phyloP scores from a whole-genome alignment of 2,113 vertebrate species.

The Megaptera novaeangliae region DNA sequence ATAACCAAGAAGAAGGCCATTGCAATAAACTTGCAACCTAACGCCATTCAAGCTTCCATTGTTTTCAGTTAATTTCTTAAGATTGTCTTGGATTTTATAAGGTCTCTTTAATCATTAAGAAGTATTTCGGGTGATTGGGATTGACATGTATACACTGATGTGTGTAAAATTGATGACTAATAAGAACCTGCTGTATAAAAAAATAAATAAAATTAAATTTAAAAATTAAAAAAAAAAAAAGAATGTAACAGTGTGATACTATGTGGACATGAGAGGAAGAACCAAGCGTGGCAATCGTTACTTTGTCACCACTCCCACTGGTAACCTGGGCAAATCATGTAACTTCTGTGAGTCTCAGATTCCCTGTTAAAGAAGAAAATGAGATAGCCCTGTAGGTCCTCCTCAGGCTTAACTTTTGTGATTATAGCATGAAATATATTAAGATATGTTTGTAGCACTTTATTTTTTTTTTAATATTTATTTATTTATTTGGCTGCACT shows the following conservation, averaged over 20 bases:
- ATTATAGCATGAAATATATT: neutral
- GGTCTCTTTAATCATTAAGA: too few species aligned
- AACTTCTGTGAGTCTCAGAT: neutral
- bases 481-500: too few species aligned
- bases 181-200: too few species aligned
- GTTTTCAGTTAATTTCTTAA: neutral
- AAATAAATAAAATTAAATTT: too few species aligned
- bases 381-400: neutral
- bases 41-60: neutral
- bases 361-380: neutral
- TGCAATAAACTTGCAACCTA: neutral
- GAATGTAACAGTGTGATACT: neutral
- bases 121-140: too few species aligned
- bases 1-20: neutral
- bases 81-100: neutral
- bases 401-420: neutral
- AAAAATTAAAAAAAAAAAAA: too few species aligned
- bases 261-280: fast-evolving
- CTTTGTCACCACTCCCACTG: fast-evolving
- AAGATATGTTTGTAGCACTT: neutral
- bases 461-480: too few species aligned
- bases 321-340: neutral
- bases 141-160: too few species aligned
- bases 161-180: too few species aligned
- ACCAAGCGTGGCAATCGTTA: fast-evolving